Base-by-base conservation (phyloP, 2,113 vertebrate genomes). In the Chamaetylas fuelleborni region DNA sequence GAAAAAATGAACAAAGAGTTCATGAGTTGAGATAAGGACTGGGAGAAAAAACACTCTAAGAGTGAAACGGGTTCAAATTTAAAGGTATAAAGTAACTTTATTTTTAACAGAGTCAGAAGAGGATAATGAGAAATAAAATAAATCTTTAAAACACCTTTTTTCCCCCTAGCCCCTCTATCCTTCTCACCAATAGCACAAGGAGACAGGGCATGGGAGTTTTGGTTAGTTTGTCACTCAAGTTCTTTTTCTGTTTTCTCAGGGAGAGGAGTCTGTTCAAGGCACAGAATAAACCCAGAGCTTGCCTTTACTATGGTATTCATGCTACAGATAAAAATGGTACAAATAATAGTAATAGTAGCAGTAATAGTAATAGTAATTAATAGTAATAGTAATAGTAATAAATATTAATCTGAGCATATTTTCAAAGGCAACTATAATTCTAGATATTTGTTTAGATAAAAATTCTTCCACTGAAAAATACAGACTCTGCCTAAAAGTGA, bases 141-240 rank as follows among this genome's bases (percentile, higher is more conserved):
- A 65, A 15, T 29, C 6, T 79, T 79, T 43, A 19, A 43, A 34
- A 29, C 15, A 54, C 4, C 19, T 14, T 43, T 71, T 25, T 51
- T 29, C 5, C 2, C 7, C 12, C 3, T 38, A 34, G 14, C 8
- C 14, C 14, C 12, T 51, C 19, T 11, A 14, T 78, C 18, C 29
- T 64, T 23, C 47, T 29, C 40, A 34, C 31, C 31, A 29, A 28
- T 10, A n/a, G 17, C 22, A 19, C 29, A 13, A 22, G 29, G 47
- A 42, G 38, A 42, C 11, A 13, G 14, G 14, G 18, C 2, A 3
- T 10, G 18, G 14, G 38, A 3, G 6, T 23, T 78, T 64, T 29
- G 24, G 14, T 79, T 13, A 23, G 14, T 43, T 79, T 2, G 0
- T 53, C 36, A 11, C 24, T 34, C 1, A 0, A 29, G 24, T 28